A percentile compares a stretch with the other conserved stretches of the same genome.
Evolutionary conservation across 2,797 vertebrate species (phyloP).

Genomic region (Neoniphon sammara): DNA sequence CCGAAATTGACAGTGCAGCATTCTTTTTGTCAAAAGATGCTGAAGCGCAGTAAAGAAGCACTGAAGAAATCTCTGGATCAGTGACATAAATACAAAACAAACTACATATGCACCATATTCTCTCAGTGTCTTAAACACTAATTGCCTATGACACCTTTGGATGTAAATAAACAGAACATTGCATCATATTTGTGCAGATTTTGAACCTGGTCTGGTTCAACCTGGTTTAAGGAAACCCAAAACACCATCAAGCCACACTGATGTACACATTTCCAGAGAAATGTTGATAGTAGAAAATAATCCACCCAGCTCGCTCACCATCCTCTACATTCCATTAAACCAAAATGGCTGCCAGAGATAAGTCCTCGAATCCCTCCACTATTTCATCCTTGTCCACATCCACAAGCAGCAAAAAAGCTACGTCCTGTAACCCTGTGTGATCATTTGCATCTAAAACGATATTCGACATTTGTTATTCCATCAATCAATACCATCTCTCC

Average conservation of each 20-base stretch:
- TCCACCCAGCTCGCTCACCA: conserved; percentile 34
- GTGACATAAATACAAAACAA: conserved; percentile 62
- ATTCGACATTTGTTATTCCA: conserved; percentile 84
- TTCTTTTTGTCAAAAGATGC: conserved; percentile 54
- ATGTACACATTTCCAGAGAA: conserved; percentile 18
- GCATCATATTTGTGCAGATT: conserved; percentile 42
- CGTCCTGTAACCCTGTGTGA: conserved; percentile 73
- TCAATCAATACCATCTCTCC: conserved; percentile 84
- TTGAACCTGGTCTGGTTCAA: conserved; percentile 33
- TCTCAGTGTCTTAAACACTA: conserved; percentile 48
- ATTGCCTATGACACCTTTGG: conserved; percentile 61
- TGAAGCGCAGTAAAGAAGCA: conserved; percentile 33
- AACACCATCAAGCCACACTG: conserved; percentile 28
- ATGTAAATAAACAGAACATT: conserved; percentile 50
- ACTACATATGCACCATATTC: conserved; percentile 14
- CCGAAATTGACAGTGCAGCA: conserved; percentile 68
- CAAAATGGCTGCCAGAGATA: conserved; percentile 73
- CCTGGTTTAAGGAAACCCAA: conserved; percentile 43
- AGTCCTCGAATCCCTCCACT: conserved; percentile 69
- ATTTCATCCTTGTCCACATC: conserved; percentile 71
- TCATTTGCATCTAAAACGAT: conserved; percentile 87
- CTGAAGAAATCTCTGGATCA: conserved; percentile 40
- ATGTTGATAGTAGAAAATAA: conserved; percentile 32
- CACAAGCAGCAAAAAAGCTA: conserved; percentile 63
- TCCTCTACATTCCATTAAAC: conserved; percentile 69